Conservation (phyloP, 1,140 invertebrate genomes). For the Agrypnia vestita region DNA sequence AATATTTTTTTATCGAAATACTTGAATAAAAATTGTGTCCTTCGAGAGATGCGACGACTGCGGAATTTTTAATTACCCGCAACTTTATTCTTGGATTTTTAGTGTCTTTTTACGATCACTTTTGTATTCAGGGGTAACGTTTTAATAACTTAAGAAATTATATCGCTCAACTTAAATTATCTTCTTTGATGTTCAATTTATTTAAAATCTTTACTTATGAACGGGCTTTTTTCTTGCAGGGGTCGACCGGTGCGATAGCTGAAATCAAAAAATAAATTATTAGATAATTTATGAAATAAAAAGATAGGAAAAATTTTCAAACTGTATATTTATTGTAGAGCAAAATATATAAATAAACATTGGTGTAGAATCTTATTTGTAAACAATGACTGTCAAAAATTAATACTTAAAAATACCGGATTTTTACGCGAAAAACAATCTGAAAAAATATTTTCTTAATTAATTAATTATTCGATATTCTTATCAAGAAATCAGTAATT, state of each 20-base stretch:
- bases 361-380: no score
- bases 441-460: no score
- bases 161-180: constrained; percentile 9
- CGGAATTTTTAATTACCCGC: constrained; percentile 51
- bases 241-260: neutral
- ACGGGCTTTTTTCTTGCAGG: neutral
- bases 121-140: constrained; percentile 32
- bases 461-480: no score
- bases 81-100: constrained; percentile 40
- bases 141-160: constrained; percentile 37
- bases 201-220: constrained; percentile 1
- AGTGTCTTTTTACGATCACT: constrained; percentile 53
- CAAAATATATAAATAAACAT: no score
- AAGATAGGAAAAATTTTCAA: no score
- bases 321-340: no score
- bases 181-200: constrained; percentile 32
- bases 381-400: no score
- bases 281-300: no score
- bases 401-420: no score
- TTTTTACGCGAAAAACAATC: no score
- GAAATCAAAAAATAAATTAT: constrained; percentile 4
- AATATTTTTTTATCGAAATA: constrained; percentile 43
- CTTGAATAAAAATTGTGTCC: constrained; percentile 45
- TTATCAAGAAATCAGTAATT: no score
- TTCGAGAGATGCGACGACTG: constrained; percentile 42